These are phyloP conservation scores for Drosophila kurseongensis DNA, from an alignment of 1,140 invertebrate genomes.

Conservation along the genomic window DNA sequence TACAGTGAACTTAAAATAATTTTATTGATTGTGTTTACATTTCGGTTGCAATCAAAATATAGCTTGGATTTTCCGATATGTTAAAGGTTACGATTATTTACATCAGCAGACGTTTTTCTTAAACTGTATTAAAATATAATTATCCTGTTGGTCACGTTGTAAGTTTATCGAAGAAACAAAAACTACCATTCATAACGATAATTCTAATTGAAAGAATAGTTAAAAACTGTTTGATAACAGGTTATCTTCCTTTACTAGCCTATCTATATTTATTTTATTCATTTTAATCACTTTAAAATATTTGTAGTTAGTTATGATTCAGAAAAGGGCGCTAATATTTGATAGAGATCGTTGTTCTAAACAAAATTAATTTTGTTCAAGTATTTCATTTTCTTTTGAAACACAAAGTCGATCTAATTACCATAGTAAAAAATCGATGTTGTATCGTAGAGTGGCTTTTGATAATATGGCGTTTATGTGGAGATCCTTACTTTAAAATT, in stretches of 20 bases:
- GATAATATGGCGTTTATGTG: background rate
- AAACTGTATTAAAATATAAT: too few species aligned
- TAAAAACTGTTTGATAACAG: conserved; percentile 1
- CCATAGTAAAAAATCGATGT: too few species aligned
- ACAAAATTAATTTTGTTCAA: too few species aligned
- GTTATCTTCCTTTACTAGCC: background rate
- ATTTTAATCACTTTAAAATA: background rate
- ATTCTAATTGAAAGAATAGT: too few species aligned
- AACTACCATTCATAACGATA: background rate
- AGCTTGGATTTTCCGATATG: background rate
- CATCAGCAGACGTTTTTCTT: too few species aligned
- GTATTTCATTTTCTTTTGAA: too few species aligned
- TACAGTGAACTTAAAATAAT: conserved; percentile 14
- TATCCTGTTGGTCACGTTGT: too few species aligned
- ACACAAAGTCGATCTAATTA: too few species aligned
- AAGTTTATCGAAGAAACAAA: background rate
- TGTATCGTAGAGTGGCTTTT: background rate
- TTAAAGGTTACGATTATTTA: background rate
- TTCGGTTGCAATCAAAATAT: background rate
- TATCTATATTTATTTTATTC: conserved; percentile 1
- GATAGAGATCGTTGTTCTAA: too few species aligned
- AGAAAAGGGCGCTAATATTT: too few species aligned
- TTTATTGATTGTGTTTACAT: conserved; percentile 1
- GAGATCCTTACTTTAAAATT: too few species aligned
- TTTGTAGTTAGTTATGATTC: too few species aligned